These are phyloP conservation scores for Meiosimyza decipiens DNA, from an alignment of 2,888 invertebrate species.

Conservation along the genomic window DNA sequence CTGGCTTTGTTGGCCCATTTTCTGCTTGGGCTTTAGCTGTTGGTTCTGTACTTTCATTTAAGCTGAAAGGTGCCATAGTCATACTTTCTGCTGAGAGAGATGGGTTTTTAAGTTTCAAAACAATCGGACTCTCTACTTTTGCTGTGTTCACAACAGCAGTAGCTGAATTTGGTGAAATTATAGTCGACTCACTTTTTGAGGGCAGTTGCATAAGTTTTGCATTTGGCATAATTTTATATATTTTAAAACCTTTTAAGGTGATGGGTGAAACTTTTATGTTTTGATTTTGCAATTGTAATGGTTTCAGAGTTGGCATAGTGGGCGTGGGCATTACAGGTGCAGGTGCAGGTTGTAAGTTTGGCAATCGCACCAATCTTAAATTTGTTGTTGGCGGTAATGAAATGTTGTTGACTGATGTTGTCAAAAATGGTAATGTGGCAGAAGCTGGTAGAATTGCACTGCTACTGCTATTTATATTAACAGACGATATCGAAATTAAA, in stretches of 20 bases:
- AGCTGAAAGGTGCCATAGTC: not conserved
- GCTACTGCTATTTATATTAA: not conserved
- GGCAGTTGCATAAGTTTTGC: slow-evolving; percentile 48
- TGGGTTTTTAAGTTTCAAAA: slow-evolving; percentile 13
- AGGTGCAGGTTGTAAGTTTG: not conserved
- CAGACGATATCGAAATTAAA: too few species aligned
- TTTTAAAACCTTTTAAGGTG: slow-evolving; percentile 44
- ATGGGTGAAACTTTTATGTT: slow-evolving; percentile 18
- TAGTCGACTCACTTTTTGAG: not conserved
- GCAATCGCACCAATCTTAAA: not conserved
- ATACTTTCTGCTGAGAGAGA: not conserved
- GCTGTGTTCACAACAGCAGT: not conserved
- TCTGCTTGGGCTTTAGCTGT: not conserved
- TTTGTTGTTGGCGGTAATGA: not conserved
- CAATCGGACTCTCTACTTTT: not conserved
- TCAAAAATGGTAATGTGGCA: not conserved
- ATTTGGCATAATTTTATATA: slow-evolving; percentile 43
- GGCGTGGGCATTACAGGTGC: not conserved
- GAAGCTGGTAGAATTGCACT: not conserved
- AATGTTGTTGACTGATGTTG: not conserved
- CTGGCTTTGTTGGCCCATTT: not conserved
- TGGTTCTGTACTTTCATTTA: slow-evolving; percentile 1
- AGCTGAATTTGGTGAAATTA: not conserved
- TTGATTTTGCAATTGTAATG: slow-evolving; percentile 29
- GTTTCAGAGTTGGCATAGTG: slow-evolving; percentile 7